Percentiles rank a stretch among this genome's conserved stretches.
Evolutionary conservation across 2,888 invertebrate genomes (phyloP).

Genomic region (Rhaphigaster nebulosa): DNA sequence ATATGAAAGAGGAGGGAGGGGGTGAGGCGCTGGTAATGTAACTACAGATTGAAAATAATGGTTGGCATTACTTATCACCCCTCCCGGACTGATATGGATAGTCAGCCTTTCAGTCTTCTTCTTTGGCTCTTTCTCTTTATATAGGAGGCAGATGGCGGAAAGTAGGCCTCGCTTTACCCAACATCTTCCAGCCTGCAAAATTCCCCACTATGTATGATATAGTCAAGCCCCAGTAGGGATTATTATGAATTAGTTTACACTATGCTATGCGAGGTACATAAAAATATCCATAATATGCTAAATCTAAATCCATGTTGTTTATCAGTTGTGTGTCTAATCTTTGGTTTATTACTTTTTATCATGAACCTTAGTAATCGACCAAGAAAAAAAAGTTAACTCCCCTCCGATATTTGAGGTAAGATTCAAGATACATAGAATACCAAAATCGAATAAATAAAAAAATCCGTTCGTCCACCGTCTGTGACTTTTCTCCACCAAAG

Average conservation of each 20-base stretch:
- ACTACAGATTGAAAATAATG: slow-evolving; percentile 54
- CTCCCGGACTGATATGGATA: slow-evolving; percentile 20
- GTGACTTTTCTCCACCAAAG: too few species aligned
- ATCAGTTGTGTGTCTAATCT: too few species aligned
- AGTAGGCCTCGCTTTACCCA: background rate
- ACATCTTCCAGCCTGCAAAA: background rate
- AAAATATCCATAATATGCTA: too few species aligned
- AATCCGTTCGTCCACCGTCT: too few species aligned
- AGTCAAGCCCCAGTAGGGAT: background rate
- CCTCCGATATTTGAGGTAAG: too few species aligned
- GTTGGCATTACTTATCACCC: slow-evolving; percentile 34
- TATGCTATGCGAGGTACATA: background rate
- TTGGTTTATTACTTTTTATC: too few species aligned
- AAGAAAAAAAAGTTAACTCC: too few species aligned
- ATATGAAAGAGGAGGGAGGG: slow-evolving; percentile 12
- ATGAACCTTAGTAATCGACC: too few species aligned
- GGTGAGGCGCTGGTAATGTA: slow-evolving; percentile 28
- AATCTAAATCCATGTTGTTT: too few species aligned
- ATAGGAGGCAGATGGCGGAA: background rate
- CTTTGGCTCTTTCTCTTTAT: background rate
- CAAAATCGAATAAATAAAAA: too few species aligned
- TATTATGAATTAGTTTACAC: background rate
- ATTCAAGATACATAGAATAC: too few species aligned
- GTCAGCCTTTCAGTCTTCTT: background rate
- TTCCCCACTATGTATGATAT: background rate